Percentiles rank a stretch among this genome's conserved stretches.
Conservation (phyloP, 2,888 invertebrate species). For the Parasteatoda lunata region DNA sequence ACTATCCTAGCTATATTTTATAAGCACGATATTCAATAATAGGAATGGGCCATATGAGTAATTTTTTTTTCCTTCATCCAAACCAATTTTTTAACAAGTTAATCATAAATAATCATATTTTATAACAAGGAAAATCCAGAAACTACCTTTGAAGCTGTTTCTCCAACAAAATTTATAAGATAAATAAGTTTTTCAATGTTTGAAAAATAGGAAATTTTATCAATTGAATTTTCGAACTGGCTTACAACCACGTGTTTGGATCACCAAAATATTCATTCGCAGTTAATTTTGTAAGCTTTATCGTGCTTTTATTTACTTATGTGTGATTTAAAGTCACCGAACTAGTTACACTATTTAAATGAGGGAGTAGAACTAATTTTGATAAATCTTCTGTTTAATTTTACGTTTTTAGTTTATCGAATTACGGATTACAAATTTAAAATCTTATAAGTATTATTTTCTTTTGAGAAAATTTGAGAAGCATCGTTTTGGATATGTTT, state of each 20-base stretch:
- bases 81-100: not conserved
- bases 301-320: conserved; percentile 31
- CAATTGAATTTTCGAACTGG: not conserved
- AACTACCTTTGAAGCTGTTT: not conserved
- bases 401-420: too few relatives aligned
- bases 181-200: not conserved
- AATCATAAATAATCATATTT: too few relatives aligned
- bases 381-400: too few relatives aligned
- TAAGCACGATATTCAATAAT: not conserved
- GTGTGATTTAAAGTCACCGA: not conserved
- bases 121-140: not conserved
- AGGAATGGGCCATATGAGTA: not conserved
- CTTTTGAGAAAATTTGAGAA: too few relatives aligned
- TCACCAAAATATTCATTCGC: not conserved
- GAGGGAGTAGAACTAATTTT: too few relatives aligned
- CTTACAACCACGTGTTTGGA: not conserved
- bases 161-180: not conserved
- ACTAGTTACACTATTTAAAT: too few relatives aligned
- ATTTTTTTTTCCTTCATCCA: not conserved
- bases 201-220: not conserved
- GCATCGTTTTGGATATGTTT: too few relatives aligned
- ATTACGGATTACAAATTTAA: too few relatives aligned
- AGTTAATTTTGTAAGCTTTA: not conserved
- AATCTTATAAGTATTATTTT: too few relatives aligned
- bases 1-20: not conserved